A percentile compares a stretch with the other conserved stretches of the same genome.
These are phyloP conservation scores for Apeltes quadracus DNA, from an alignment of 2,113 vertebrate genomes.

Conservation along the genomic window DNA sequence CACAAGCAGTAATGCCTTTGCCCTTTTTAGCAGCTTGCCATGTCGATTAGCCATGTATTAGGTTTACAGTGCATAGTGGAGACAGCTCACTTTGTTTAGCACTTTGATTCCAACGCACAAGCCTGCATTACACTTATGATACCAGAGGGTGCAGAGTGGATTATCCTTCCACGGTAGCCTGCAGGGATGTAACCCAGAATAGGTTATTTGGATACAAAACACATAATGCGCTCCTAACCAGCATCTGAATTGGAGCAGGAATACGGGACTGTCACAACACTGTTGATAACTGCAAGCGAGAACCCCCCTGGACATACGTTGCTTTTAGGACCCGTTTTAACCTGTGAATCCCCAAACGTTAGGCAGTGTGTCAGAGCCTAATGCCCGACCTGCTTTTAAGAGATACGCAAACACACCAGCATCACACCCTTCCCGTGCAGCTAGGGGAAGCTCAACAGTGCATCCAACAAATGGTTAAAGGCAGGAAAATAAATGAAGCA, in stretches of 20 bases:
- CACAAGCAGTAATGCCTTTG: conserved; percentile 42
- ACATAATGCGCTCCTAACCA: conserved; percentile 43
- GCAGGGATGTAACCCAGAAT: conserved; percentile 39
- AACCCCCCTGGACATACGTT: conserved; percentile 38
- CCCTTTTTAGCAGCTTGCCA: conserved; percentile 67
- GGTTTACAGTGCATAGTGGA: conserved; percentile 31
- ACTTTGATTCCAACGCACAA: conserved; percentile 34
- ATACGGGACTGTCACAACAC: conserved; percentile 54
- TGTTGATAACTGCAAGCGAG: conserved; percentile 37
- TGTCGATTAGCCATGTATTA: conserved; percentile 46
- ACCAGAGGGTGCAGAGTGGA: conserved; percentile 44
- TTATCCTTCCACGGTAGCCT: conserved; percentile 70
- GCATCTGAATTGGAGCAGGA: conserved; percentile 36
- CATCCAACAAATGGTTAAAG: conserved; percentile 24
- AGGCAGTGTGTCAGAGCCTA: conserved; percentile 38
- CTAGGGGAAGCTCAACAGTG: not conserved
- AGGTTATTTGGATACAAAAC: conserved; percentile 56
- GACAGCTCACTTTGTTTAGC: conserved; percentile 31
- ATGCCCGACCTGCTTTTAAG: conserved; percentile 34
- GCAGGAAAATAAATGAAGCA: conserved; percentile 3
- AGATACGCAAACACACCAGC: not conserved
- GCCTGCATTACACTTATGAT: conserved; percentile 40
- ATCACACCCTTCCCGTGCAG: conserved; percentile 3
- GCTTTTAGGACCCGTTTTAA: conserved; percentile 39
- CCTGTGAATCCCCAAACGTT: conserved; percentile 26